Base-by-base conservation (phyloP, 92 coral and sea anemone species). In the Phenganax stokvisi region DNA sequence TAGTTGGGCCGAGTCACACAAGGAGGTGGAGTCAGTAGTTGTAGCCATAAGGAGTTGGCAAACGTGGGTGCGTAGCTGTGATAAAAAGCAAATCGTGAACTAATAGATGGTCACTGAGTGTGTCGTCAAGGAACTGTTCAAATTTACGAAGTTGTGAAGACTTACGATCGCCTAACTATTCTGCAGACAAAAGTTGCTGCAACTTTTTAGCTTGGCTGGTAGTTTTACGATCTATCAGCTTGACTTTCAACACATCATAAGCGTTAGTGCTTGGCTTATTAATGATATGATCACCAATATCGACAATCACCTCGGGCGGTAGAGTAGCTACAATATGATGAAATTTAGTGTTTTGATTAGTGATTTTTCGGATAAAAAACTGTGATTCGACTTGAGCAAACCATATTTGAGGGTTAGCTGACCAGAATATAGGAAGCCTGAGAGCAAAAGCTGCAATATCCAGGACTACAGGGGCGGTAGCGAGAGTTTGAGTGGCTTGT, bases 351-450 rank as follows among this genome's bases (percentile, higher is more conserved):
- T 76, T 69, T 59, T 76, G 81, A 76, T 76, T 76, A 11, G 57
- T 72, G 57, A 81, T 71, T 16, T 62, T 25, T 0, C 73, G 71
- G 0, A 72, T 72, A 57, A 64, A 13, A 54, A 82, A 82, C 69
- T 81, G 79, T n/a, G 85, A 72, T 61, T 81, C 85, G 8, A 81
- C 79, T 51, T 80, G 84, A 51, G 84, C 75, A 65, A 80, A 62
- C 84, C 84, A 62, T 13, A 80, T 12, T 27, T 65, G 61, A 12
- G 85, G 85, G 70, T 81, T 79, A 0, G 83, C 74, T 44, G 83
- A 25, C 83, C 74, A 79, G 51, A 79, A 79, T 17, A 74, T 55
- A 79, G 83, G 83, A 65, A 79, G 72, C 64, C 64, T 79, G 4
- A 79, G 17, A 74, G 60, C 78, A 27, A 74, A 20, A 20, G 25